Base-by-base conservation (phyloP, 2,888 invertebrate species). In the Caprella mutica region DNA sequence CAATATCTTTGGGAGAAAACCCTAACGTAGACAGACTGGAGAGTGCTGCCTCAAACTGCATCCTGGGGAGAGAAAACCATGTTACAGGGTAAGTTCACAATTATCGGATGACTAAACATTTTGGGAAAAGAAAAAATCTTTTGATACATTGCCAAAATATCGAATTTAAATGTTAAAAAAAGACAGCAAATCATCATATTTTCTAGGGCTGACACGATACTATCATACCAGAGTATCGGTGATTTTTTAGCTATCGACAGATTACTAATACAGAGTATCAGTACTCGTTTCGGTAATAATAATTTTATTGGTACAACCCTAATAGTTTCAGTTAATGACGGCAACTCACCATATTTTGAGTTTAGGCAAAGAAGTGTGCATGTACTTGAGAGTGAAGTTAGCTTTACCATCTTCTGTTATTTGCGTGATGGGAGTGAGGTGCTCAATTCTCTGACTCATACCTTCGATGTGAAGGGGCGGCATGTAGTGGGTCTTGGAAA, bases 1-100 rank as follows among this genome's bases (percentile, higher is more conserved):
- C 97, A 33, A 93, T 77, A 75, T 97, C 96, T 71, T 93, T 94
- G 59, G 85, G 84, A 35, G 85, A 84, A 69, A 98, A 96, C 5
- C 93, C 92, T 53, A 90, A 74, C n/a, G 75, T 70, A 50, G 80
- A 75, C 67, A 91, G 78, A 52, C 82, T 82, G 19, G 79, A 76
- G 67, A 90, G 78, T 0, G 87, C 84, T 21, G 81, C 76, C 66
- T 86, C 81, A 65, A 90, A 81, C 69, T 90, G 87, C 40, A 85
- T 73, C 66, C 86, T 80, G 66, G 91, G 75, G 58, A 88, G 78
- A 65, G 54, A 66, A 66, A 48, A 59, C 2, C 61, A 61, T 4
- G 58, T 14, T 5, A 65, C 29, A 23, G 65, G 66, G 27, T n/a
- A 12, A 26, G n/a, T n/a, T n/a, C n/a, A 9, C n/a, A n/a, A 17